Base-by-base conservation (phyloP, 30 jellyfish, hydroid and myxozoan genomes). In the Nemopilema nomurai region DNA sequence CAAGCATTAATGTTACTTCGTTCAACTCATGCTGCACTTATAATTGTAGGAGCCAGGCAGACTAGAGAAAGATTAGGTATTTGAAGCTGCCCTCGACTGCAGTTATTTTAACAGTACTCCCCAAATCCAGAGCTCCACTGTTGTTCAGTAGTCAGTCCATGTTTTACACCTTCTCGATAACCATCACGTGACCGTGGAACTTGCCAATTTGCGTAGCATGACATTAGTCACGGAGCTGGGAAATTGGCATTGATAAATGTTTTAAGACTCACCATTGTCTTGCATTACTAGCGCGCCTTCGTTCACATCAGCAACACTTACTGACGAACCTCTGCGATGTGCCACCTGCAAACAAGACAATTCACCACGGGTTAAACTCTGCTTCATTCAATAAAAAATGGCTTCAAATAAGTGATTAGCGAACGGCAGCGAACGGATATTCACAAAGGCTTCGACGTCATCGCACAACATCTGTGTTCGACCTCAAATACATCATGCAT, bases 211-310 rank as follows among this genome's bases (percentile, higher is more conserved):
- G 13, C 6, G 57, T 41, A 41, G 57, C 57, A 3, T 41, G 57
- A 41, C 6, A 41, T 41, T 3, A 6, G 13, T 41, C 57, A 41
- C 57, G 13, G 6, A 41, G 57, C 13, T 13, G 57, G 13, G 9
- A 41, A 41, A 41, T 41, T 41, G 6, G 57, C 57, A 41, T 41
- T 41, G 6, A 41, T 41, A 41, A 41, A 41, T 13, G 57, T 41
- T 13, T 13, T 18, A 72, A 72, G 72, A 23, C 81, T 49, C 77
- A 83, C 91, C 91, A 69, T 51, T 71, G 64, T 83, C 91, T 52
- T 83, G 86, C 64, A 69, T 8, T 1, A 75, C 76, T 52, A 83
- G 29, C 50, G 76, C 66, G 18, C 86, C 32, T 25, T 83, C 84
- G 52, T 83, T 83, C 1, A 83, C 74, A 19, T 71, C 91, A 1